Evolutionary conservation across 2,113 vertebrate genomes (phyloP).

Genomic region (Nannospalax galili): DNA sequence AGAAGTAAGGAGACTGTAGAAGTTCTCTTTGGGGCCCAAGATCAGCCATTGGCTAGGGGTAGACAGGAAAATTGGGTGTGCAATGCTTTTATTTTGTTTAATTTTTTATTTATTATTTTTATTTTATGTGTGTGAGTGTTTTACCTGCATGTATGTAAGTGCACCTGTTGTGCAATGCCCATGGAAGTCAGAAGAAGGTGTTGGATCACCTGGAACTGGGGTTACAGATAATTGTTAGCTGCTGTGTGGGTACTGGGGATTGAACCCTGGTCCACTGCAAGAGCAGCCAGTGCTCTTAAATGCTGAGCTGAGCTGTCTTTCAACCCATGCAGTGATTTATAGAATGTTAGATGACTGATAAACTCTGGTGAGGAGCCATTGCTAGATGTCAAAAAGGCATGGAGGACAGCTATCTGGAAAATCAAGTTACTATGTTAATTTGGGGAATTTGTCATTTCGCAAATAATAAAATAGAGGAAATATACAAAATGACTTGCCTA

Average conservation of each 20-base stretch:
- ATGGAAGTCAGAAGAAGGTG: no score
- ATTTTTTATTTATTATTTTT: no score
- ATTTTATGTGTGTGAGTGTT: no score
- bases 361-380: not conserved
- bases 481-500: not conserved
- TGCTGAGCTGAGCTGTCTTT: no score
- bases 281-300: no score
- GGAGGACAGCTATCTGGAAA: not conserved
- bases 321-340: not conserved
- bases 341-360: not conserved
- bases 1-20: not conserved
- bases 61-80: not conserved
- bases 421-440: not conserved
- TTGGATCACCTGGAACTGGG: no score
- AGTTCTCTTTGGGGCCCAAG: not conserved
- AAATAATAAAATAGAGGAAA: not conserved
- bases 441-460: no score
- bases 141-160: no score
- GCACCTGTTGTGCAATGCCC: no score
- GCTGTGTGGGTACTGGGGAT: no score
- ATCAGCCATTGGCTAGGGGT: not conserved
- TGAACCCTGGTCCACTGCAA: no score
- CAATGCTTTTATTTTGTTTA: not conserved
- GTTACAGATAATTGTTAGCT: no score
- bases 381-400: not conserved